Conservation (phyloP, 1,140 invertebrate genomes). For the Eupristina koningsbergeri region DNA sequence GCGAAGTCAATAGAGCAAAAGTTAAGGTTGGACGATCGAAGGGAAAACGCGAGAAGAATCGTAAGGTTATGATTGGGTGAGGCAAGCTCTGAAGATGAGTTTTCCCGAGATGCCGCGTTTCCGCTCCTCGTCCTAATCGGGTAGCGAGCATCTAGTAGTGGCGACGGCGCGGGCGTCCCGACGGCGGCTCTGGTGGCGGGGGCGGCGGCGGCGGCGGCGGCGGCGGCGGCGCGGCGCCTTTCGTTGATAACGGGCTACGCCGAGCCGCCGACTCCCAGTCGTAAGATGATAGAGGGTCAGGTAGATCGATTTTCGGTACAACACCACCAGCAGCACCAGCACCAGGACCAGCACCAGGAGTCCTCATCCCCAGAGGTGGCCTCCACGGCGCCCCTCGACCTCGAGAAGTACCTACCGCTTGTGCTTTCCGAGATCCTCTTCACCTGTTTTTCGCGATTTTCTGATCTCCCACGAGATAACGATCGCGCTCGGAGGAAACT, state of each 20-base stretch:
- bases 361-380: constrained; percentile 17
- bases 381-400: constrained; percentile 33
- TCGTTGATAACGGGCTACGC: constrained; percentile 49
- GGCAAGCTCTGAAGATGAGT: too few relatives aligned
- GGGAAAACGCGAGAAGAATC: too few relatives aligned
- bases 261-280: constrained; percentile 57
- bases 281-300: constrained; percentile 66
- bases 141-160: not conserved
- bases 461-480: not conserved
- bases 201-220: not conserved
- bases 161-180: not conserved
- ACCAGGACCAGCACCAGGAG: not conserved
- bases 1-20: too few relatives aligned
- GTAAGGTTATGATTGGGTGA: too few relatives aligned
- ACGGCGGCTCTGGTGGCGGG: not conserved
- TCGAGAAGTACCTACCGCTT: constrained; percentile 62
- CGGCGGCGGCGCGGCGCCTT: constrained; percentile 9
- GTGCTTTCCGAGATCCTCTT: too few relatives aligned
- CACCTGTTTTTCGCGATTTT: too few relatives aligned
- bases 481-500: not conserved
- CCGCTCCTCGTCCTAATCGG: not conserved
- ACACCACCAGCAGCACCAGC: constrained; percentile 30
- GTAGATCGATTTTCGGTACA: constrained; percentile 59
- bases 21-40: too few relatives aligned
- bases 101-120: too few relatives aligned